Percentiles rank a stretch among this genome's conserved stretches.
Conservation (phyloP, 1,140 invertebrate genomes). For the Argopecten irradians region DNA sequence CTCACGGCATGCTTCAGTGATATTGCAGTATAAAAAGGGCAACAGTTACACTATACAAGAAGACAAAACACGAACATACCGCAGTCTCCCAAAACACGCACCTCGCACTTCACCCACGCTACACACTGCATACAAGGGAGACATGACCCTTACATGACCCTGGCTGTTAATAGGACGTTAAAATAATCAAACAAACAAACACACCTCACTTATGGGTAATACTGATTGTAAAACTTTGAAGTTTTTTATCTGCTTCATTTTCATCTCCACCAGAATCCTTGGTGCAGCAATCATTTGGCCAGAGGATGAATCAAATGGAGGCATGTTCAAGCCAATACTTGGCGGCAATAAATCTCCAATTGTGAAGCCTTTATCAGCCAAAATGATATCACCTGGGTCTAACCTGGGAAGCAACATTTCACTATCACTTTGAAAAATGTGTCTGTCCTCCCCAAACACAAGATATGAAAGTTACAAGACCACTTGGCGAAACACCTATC, state of each 20-base stretch:
- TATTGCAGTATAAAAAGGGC: too few species aligned
- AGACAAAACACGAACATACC: too few species aligned
- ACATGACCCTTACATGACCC: too few species aligned
- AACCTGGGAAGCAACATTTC: neutral
- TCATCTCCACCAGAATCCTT: neutral
- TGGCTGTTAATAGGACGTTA: too few species aligned
- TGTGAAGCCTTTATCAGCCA: neutral
- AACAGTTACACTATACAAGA: too few species aligned
- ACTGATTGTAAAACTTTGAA: too few species aligned
- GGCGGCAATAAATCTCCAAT: neutral
- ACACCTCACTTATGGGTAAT: too few species aligned
- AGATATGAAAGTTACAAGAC: conserved; percentile 33
- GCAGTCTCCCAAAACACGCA: too few species aligned
- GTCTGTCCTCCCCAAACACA: conserved; percentile 30
- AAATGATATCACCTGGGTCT: neutral
- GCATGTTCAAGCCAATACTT: neutral
- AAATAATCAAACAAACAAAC: too few species aligned
- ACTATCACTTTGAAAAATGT: neutral
- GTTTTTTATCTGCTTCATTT: neutral
- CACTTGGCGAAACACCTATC: conserved; percentile 6
- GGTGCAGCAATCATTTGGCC: conserved; percentile 24
- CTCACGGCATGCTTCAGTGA: too few species aligned
- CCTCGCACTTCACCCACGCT: too few species aligned
- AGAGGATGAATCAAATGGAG: neutral
- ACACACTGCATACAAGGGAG: too few species aligned